These are phyloP conservation scores for Antennarius maculatus DNA, from an alignment of 2,797 vertebrate species.

Conservation along the genomic window DNA sequence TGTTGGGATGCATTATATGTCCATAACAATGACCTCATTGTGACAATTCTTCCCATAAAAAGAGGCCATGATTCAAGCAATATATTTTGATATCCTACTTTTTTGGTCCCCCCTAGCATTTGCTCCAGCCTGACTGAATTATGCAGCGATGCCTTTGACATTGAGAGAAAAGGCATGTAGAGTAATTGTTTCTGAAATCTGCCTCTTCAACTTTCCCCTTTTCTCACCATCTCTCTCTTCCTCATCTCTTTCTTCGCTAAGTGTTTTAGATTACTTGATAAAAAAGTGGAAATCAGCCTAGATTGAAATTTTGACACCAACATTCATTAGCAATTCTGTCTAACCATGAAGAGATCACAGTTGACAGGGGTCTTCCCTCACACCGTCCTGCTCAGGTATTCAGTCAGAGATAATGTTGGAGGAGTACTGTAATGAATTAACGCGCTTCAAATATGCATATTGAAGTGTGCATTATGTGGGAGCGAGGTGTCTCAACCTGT, in stretches of 20 bases:
- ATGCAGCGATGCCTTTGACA: conserved; percentile 72
- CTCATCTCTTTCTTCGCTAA: conserved; percentile 32
- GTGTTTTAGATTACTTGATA: conserved; percentile 64
- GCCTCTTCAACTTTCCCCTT: conserved; percentile 18
- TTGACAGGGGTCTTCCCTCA: conserved; percentile 48
- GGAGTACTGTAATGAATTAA: conserved; percentile 22
- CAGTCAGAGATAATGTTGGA: conserved; percentile 18
- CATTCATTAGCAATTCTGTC: conserved; percentile 76
- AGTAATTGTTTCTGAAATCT: conserved; percentile 63
- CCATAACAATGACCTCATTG: no score
- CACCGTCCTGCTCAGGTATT: conserved; percentile 37
- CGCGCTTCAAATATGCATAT: conserved; percentile 24
- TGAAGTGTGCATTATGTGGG: conserved; percentile 47
- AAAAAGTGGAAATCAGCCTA: conserved; percentile 69
- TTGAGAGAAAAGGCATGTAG: conserved; percentile 55
- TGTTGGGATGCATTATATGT: no score
- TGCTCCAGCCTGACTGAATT: conserved; percentile 61
- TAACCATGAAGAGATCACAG: conserved; percentile 57
- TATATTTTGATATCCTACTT: conserved; percentile 28
- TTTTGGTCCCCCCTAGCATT: conserved; percentile 37
- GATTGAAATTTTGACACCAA: conserved; percentile 80
- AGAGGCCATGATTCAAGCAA: conserved; percentile 48
- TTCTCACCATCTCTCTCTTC: conserved; percentile 31
- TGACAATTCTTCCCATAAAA: conserved; percentile 15
- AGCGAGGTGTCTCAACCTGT: conserved; percentile 33